Percentiles rank a stretch among this genome's conserved stretches.
Conservation (phyloP, 2,888 invertebrate genomes). For the Leptothorax acervorum region DNA sequence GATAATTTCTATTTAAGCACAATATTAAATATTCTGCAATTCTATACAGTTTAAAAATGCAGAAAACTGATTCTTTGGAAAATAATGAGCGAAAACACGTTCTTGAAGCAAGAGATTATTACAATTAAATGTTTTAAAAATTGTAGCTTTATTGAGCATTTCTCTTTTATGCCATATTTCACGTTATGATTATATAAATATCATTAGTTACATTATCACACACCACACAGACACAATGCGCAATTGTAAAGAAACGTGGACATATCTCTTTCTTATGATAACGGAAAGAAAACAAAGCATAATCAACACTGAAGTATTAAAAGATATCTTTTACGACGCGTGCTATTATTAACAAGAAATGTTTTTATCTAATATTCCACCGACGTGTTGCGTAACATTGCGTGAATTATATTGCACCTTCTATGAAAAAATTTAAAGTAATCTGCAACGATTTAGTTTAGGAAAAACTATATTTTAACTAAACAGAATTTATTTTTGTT, state of each 20-base stretch:
- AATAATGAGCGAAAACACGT: neutral
- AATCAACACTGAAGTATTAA: neutral
- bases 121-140: neutral
- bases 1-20: neutral
- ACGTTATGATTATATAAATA: neutral
- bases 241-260: constrained; percentile 1
- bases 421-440: neutral
- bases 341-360: neutral
- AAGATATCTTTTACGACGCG: neutral
- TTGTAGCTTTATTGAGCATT: neutral
- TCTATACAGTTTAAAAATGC: neutral
- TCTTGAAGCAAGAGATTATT: no score
- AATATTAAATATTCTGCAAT: neutral
- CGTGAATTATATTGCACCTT: neutral
- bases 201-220: neutral
- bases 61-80: neutral
- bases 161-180: neutral
- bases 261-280: neutral
- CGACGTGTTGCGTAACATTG: neutral
- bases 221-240: neutral
- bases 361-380: neutral
- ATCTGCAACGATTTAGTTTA: neutral
- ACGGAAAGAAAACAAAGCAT: neutral
- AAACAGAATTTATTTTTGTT: neutral
- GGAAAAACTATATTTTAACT: neutral